A percentile compares a stretch with the other conserved stretches of the same genome.
Conservation (phyloP, 2,113 vertebrate genomes). For the Calonectris borealis region DNA sequence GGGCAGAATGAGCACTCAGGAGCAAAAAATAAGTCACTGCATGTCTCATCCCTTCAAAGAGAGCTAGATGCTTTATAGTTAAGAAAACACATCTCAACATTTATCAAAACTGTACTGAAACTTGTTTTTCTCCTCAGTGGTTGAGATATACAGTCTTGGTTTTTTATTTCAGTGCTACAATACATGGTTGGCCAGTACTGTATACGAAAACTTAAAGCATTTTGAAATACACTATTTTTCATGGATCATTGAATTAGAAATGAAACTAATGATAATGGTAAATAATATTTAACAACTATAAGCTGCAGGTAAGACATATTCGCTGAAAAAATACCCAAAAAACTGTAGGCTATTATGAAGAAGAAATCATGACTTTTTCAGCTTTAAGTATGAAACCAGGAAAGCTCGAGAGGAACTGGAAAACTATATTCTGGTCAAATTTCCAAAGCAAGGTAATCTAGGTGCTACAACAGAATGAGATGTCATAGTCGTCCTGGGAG, state of each 20-base stretch:
- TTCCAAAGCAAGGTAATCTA: not conserved
- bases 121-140: not conserved
- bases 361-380: not conserved
- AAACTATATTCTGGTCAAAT: not conserved
- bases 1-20: not conserved
- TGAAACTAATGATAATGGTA: not conserved
- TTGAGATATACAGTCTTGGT: not conserved
- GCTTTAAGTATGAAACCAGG: not conserved
- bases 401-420: not conserved
- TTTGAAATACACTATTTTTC: not conserved
- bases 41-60: not conserved
- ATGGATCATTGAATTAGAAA: not conserved
- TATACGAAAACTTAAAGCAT: not conserved
- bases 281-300: not conserved
- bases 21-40: not conserved
- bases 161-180: not conserved
- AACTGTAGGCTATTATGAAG: rapidly evolving
- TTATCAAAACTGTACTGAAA: not conserved
- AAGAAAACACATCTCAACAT: not conserved
- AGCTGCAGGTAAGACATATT: not conserved
- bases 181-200: not conserved
- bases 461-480: not conserved
- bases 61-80: not conserved
- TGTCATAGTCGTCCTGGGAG: not conserved
- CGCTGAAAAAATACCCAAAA: not conserved